phyloP scores from a whole-genome alignment of 2,888 invertebrate species.

The Drosophila lutescens region DNA sequence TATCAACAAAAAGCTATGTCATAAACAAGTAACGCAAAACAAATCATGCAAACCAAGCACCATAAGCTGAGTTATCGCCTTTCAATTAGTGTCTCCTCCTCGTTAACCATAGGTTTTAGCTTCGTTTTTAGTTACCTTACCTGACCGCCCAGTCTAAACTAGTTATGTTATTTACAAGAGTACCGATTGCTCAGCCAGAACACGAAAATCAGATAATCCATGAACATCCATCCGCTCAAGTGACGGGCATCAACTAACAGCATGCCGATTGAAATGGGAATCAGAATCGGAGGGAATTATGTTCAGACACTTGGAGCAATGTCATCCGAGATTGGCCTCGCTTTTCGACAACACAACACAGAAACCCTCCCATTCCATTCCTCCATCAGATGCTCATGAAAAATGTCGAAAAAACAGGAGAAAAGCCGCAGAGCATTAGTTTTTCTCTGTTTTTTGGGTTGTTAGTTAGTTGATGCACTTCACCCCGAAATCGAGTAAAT shows the following conservation, averaged over 20 bases:
- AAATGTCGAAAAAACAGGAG: slow-evolving; percentile 19
- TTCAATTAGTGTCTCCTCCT: slow-evolving; percentile 30
- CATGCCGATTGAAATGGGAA: slow-evolving; percentile 11
- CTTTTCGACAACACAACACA: slow-evolving; percentile 6
- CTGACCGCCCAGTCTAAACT: slow-evolving; percentile 45
- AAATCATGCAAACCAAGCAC: slow-evolving; percentile 20
- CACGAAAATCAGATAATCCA: slow-evolving; percentile 81
- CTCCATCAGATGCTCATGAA: slow-evolving; percentile 14
- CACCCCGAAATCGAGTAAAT: slow-evolving; percentile 42
- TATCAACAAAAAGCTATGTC: neutral
- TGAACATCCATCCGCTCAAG: slow-evolving; percentile 63
- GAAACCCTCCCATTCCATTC: slow-evolving; percentile 10
- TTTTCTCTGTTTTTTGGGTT: neutral
- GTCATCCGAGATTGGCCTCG: slow-evolving; percentile 26
- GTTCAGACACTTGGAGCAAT: slow-evolving; percentile 31
- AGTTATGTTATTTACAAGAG: slow-evolving; percentile 76
- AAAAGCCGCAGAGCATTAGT: slow-evolving; percentile 18
- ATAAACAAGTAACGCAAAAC: neutral
- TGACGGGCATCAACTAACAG: slow-evolving; percentile 57
- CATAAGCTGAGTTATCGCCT: slow-evolving; percentile 27
- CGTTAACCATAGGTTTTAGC: slow-evolving; percentile 20
- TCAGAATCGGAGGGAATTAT: slow-evolving; percentile 33
- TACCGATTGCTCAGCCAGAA: slow-evolving; percentile 55
- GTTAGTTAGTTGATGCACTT: slow-evolving; percentile 51
- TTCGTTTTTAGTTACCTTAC: slow-evolving; percentile 56